phyloP scores from a whole-genome alignment of 92 coral and sea anemone genomes.

The Pocillopora grandis region DNA sequence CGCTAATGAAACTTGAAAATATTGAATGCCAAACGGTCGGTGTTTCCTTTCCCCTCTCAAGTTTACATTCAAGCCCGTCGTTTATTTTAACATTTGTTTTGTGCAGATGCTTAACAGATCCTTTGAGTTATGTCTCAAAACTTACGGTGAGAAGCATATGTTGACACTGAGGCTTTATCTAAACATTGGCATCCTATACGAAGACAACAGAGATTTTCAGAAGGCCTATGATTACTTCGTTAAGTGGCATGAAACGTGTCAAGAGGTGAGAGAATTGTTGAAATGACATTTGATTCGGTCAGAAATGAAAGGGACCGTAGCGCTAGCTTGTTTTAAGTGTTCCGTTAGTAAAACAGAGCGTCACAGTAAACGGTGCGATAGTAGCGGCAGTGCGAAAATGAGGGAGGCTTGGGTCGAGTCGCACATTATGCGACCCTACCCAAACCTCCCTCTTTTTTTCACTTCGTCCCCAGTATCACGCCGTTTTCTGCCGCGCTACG shows the following conservation, averaged over 20 bases:
- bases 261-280: slow-evolving; percentile 66
- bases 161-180: slow-evolving; percentile 84
- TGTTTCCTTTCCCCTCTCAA: no score
- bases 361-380: no score
- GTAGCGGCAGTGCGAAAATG: background rate
- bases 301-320: background rate
- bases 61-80: no score
- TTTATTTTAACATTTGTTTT: background rate
- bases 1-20: no score
- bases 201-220: slow-evolving; percentile 89
- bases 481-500: no score
- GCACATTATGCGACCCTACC: no score
- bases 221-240: slow-evolving; percentile 97
- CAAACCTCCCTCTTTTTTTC: no score
- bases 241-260: slow-evolving; percentile 91
- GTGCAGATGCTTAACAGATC: slow-evolving; percentile 87
- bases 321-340: no score
- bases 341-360: no score
- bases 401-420: no score
- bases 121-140: slow-evolving; percentile 85
- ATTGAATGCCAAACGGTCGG: no score
- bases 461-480: no score
- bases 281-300: background rate
- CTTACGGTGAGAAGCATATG: slow-evolving; percentile 98
- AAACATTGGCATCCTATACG: slow-evolving; percentile 94